These are phyloP conservation scores for Rhingia campestris DNA, from an alignment of 2,888 invertebrate species.

Conservation along the genomic window DNA sequence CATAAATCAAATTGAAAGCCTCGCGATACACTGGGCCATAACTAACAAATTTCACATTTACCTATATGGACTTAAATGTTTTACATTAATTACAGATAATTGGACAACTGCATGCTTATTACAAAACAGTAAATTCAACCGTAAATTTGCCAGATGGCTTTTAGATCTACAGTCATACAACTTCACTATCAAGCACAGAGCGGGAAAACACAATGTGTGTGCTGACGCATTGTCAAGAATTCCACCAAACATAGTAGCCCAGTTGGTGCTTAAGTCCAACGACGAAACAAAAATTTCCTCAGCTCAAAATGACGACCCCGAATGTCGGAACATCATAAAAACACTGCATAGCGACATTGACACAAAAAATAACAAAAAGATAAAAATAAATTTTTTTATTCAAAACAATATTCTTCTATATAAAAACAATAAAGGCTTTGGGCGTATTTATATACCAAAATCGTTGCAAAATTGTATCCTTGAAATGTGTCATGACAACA, in stretches of 20 bases:
- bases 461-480: conserved; percentile 4
- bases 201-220: conserved; percentile 21
- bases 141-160: conserved; percentile 30
- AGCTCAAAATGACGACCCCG: conserved; percentile 10
- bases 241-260: conserved; percentile 1
- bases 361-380: conserved; percentile 10
- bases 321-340: conserved; percentile 15
- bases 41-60: conserved; percentile 47
- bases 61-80: conserved; percentile 13
- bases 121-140: conserved; percentile 33
- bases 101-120: conserved; percentile 42
- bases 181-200: conserved; percentile 25
- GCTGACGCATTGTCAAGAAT: conserved; percentile 30
- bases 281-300: conserved; percentile 21
- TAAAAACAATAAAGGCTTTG: conserved; percentile 32
- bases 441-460: conserved; percentile 13
- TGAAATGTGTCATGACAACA: conserved; percentile 35
- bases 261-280: conserved; percentile 21
- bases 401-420: conserved; percentile 24
- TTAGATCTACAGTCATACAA: conserved; percentile 42
- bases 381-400: conserved; percentile 12
- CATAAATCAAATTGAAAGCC: no score
- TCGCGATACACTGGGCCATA: no score
- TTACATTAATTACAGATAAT: conserved; percentile 27
- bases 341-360: neutral